A percentile compares a stretch with the other conserved stretches of the same genome.
These are phyloP conservation scores for Cheilosia urbana DNA, from an alignment of 2,888 invertebrate species.

Conservation along the genomic window DNA sequence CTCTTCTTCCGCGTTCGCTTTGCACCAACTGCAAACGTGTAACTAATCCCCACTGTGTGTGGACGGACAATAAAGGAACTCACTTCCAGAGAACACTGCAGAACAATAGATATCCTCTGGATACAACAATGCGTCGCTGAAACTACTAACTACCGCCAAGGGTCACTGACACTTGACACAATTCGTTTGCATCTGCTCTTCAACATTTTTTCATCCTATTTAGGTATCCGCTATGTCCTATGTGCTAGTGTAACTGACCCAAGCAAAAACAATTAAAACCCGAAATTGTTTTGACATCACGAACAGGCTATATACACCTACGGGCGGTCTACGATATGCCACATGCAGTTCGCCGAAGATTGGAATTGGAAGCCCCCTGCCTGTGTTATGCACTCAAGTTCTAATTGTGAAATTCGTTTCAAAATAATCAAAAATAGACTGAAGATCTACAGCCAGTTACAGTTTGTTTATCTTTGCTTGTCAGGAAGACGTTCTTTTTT, in stretches of 20 bases:
- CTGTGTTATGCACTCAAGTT: conserved; percentile 28
- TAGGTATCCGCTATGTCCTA: background rate
- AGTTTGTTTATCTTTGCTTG: conserved; percentile 52
- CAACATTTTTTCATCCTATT: conserved; percentile 9
- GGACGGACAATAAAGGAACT: conserved; percentile 50
- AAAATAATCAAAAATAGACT: conserved; percentile 39
- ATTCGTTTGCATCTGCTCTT: background rate
- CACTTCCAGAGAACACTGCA: conserved; percentile 43
- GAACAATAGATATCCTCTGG: conserved; percentile 48
- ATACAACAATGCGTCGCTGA: background rate
- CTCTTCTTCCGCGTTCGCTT: conserved; percentile 40
- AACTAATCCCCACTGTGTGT: conserved; percentile 37
- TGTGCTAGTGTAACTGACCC: conserved; percentile 26
- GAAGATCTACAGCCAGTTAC: background rate
- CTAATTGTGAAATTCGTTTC: conserved; percentile 59
- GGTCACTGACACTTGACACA: conserved; percentile 62
- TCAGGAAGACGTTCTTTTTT: conserved; percentile 34
- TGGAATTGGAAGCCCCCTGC: conserved; percentile 19
- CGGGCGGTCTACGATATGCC: conserved; percentile 9
- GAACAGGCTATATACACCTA: background rate
- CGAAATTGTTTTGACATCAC: conserved; percentile 32
- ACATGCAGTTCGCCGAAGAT: conserved; percentile 22
- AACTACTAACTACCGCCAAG: background rate
- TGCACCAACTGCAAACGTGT: conserved; percentile 3
- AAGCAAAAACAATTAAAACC: background rate